Evolutionary conservation across 2,797 vertebrate genomes (phyloP).

Genomic region (Coregonus ussuriensis): DNA sequence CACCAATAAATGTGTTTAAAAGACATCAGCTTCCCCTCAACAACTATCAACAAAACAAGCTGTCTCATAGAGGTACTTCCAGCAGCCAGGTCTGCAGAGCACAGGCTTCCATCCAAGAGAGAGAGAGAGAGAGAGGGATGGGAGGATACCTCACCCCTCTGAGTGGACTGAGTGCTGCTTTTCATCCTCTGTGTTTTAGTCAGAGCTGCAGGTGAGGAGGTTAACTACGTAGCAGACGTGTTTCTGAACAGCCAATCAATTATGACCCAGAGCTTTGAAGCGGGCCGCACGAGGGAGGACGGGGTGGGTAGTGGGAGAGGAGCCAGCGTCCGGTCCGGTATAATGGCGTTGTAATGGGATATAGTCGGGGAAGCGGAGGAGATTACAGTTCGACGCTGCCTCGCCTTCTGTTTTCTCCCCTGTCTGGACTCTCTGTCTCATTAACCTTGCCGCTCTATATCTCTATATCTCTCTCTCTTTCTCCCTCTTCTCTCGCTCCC

Average conservation of each 20-base stretch:
- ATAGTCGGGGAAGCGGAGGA: slow-evolving; percentile 12
- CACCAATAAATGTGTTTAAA: neutral
- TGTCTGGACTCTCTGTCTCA: slow-evolving; percentile 20
- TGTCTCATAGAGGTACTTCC: neutral
- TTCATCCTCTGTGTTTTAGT: neutral
- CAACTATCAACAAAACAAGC: neutral
- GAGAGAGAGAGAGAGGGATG: neutral
- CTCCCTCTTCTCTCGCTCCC: neutral
- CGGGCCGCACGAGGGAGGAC: neutral
- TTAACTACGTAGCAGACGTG: slow-evolving; percentile 18
- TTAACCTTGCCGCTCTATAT: neutral
- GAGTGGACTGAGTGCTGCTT: neutral
- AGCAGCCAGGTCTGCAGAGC: neutral
- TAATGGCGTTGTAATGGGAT: slow-evolving; percentile 41
- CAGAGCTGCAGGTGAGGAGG: slow-evolving; percentile 15
- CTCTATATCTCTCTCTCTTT: neutral
- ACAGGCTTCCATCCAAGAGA: neutral
- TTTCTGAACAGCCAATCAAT: slow-evolving; percentile 31
- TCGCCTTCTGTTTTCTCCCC: slow-evolving; percentile 13
- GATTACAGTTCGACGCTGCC: slow-evolving; percentile 10
- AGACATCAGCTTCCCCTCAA: neutral
- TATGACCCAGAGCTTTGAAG: slow-evolving; percentile 27
- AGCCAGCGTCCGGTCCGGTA: neutral
- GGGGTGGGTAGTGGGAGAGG: neutral
- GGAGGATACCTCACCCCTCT: neutral